Percentiles rank a stretch among this genome's conserved stretches.
phyloP scores from a whole-genome alignment of 2,888 invertebrate genomes.

The Drosophila subsilvestris region DNA sequence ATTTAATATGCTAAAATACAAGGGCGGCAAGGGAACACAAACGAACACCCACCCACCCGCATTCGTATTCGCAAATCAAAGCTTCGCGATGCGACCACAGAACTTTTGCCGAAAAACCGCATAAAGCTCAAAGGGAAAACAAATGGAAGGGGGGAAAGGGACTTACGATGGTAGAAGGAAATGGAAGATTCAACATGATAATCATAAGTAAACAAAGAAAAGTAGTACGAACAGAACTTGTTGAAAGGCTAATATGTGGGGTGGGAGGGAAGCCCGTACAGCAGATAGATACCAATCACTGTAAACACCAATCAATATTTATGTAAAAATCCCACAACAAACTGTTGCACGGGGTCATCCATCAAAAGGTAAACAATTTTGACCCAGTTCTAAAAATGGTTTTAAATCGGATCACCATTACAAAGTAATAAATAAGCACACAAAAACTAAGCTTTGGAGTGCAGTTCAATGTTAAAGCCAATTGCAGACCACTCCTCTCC shows the following conservation, averaged over 20 bases:
- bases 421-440: constrained; percentile 12
- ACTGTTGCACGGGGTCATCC: constrained; percentile 17
- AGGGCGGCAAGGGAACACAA: constrained; percentile 13
- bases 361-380: constrained; percentile 13
- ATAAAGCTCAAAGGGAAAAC: constrained; percentile 44
- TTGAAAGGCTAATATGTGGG: constrained; percentile 38
- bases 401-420: constrained; percentile 30
- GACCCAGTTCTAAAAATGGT: constrained; percentile 29
- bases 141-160: constrained; percentile 10
- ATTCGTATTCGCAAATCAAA: constrained; percentile 67
- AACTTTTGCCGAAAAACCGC: constrained; percentile 61
- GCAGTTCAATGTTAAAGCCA: constrained; percentile 8
- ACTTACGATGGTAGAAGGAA: neutral
- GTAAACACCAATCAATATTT: constrained; percentile 19
- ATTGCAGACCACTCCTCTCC: constrained; percentile 4
- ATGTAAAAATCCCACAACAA: constrained; percentile 1
- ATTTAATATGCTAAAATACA: constrained; percentile 79
- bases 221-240: constrained; percentile 27
- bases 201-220: constrained; percentile 55
- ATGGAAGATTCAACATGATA: constrained; percentile 41
- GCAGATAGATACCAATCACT: neutral
- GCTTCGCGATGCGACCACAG: constrained; percentile 61
- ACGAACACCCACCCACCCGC: constrained; percentile 26
- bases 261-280: neutral
- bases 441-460: constrained; percentile 4